Evolutionary conservation across 2,113 vertebrate genomes (phyloP).

Genomic region (Brevimyrus niger): DNA sequence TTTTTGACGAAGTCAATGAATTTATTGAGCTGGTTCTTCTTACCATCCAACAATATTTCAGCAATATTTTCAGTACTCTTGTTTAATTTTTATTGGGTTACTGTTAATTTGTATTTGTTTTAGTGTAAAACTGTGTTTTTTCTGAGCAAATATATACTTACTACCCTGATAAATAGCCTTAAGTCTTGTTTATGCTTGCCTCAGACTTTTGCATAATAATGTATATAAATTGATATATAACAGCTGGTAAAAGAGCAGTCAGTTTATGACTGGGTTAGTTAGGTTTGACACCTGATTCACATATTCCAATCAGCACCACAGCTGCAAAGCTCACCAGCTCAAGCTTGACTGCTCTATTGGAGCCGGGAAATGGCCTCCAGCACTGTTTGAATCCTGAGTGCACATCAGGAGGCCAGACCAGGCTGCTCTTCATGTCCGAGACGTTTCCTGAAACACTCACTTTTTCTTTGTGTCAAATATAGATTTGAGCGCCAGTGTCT

Average conservation of each 20-base stretch:
- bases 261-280: not conserved
- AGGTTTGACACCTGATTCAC: not conserved
- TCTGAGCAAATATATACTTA: not conserved
- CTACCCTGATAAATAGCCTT: not conserved
- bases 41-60: not conserved
- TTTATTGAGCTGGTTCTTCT: not conserved
- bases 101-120: not conserved
- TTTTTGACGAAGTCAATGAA: not conserved
- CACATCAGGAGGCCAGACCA: not conserved
- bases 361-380: not conserved
- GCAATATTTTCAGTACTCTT: not conserved
- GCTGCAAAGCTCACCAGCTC: not conserved
- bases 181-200: not conserved
- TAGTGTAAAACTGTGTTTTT: not conserved
- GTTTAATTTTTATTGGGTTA: not conserved
- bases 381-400: not conserved
- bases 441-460: not conserved
- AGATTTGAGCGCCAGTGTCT: not conserved
- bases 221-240: not conserved
- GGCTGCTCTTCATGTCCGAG: not conserved
- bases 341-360: not conserved
- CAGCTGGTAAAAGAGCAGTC: not conserved
- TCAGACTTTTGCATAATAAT: not conserved
- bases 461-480: slow-evolving; percentile 9
- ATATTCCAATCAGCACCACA: not conserved